Percentiles rank a stretch among this genome's conserved stretches.
Conservation (phyloP, 2,888 invertebrate species). For the Lasioglossum oenotherae region DNA sequence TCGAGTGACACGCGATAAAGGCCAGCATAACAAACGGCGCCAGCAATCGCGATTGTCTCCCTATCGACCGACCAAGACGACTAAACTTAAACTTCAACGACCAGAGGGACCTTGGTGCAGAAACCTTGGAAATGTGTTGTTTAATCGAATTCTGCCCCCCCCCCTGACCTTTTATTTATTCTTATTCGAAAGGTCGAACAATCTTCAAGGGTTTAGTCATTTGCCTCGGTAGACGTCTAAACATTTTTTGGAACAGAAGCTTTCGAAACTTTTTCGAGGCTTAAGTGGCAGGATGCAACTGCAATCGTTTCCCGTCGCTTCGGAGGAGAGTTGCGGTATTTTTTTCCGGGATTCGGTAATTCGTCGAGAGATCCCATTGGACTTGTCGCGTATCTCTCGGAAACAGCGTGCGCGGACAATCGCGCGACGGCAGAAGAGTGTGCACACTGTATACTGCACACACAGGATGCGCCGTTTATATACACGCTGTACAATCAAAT, state of each 20-base stretch:
- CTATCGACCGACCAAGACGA: background rate
- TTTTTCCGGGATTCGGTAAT: background rate
- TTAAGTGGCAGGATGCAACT: background rate
- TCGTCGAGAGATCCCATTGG: background rate
- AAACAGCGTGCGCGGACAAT: constrained; percentile 28
- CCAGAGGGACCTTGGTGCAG: background rate
- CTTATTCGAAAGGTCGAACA: background rate
- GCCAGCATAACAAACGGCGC: constrained; percentile 53
- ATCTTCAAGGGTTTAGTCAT: background rate
- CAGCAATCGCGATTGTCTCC: constrained; percentile 29
- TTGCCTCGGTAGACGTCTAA: background rate
- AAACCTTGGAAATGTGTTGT: background rate
- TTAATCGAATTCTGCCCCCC: background rate
- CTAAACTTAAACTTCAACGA: constrained; percentile 3
- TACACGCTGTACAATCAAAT: constrained; percentile 32
- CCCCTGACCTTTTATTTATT: background rate
- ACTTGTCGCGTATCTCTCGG: background rate
- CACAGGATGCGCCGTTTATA: constrained; percentile 22
- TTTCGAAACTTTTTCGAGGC: background rate
- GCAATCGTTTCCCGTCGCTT: background rate
- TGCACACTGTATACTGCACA: background rate
- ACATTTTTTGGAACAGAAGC: too few relatives aligned
- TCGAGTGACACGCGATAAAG: constrained; percentile 46
- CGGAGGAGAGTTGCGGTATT: background rate
- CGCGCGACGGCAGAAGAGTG: constrained; percentile 11